Evolutionary conservation across 2,888 invertebrate species (phyloP).

Genomic region (Drosophila birchii): DNA sequence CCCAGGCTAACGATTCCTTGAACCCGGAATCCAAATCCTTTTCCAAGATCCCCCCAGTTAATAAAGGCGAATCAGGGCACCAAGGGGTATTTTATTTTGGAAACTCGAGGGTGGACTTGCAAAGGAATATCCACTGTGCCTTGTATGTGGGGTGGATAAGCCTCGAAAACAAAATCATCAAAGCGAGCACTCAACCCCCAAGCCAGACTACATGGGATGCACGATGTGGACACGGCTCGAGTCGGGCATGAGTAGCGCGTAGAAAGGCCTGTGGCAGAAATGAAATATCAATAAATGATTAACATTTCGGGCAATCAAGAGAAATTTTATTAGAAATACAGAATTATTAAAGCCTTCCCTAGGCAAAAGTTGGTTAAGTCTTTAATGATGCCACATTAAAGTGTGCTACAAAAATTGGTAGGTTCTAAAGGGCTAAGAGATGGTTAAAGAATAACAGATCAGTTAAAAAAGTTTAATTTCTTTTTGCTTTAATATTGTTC

Average conservation of each 20-base stretch:
- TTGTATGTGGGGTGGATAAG: constrained; percentile 64
- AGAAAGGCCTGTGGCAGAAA: constrained; percentile 67
- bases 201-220: constrained; percentile 41
- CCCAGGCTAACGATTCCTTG: constrained; percentile 54
- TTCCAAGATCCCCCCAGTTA: constrained; percentile 21
- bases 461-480: neutral
- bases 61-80: neutral
- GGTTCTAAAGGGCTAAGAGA: neutral
- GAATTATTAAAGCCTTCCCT: constrained; percentile 43
- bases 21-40: constrained; percentile 4
- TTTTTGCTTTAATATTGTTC: neutral
- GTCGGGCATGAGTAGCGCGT: constrained; percentile 65
- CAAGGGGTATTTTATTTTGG: neutral
- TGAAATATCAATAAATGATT: constrained; percentile 71
- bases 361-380: constrained; percentile 30
- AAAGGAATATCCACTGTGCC: constrained; percentile 28
- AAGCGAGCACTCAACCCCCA: constrained; percentile 58
- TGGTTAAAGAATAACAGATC: neutral
- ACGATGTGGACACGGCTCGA: constrained; percentile 35
- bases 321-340: constrained; percentile 49
- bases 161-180: constrained; percentile 74
- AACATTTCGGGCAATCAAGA: constrained; percentile 49
- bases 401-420: neutral
- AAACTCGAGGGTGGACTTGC: neutral
- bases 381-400: constrained; percentile 17